Conservation (phyloP, 2,888 invertebrate species). For the Halictus quadricinctus region DNA sequence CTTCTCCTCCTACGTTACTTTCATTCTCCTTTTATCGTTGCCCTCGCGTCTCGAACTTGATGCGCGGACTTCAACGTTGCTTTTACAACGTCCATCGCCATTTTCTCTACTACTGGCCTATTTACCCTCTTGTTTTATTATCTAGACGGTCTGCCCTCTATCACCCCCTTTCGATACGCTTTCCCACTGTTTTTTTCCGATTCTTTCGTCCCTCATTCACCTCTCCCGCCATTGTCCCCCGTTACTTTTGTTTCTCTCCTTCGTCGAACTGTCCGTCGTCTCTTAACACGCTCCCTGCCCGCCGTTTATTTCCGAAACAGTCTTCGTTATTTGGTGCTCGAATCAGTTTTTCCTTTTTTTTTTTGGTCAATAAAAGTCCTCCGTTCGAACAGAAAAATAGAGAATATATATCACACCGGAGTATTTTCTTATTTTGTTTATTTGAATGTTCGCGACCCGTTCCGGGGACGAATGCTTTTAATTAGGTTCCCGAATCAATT, state of each 20-base stretch:
- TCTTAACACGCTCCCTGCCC: background rate
- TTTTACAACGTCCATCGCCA: background rate
- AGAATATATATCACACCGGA: too few species aligned
- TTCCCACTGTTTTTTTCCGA: background rate
- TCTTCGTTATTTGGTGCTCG: background rate
- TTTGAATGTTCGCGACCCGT: too few species aligned
- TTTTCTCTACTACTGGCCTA: background rate
- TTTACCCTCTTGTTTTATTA: background rate
- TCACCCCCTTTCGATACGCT: slow-evolving; percentile 1
- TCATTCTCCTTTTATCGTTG: slow-evolving; percentile 10
- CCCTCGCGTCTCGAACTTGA: slow-evolving; percentile 14
- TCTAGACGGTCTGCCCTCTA: background rate
- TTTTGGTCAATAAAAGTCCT: background rate
- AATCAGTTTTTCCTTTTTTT: background rate
- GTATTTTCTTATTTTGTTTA: too few species aligned
- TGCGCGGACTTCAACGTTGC: slow-evolving; percentile 1
- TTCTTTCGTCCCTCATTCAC: background rate
- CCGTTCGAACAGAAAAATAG: too few species aligned
- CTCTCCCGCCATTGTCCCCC: background rate
- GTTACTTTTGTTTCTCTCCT: background rate
- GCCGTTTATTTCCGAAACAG: background rate
- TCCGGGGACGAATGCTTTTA: too few species aligned
- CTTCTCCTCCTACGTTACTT: background rate
- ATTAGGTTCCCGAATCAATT: too few species aligned
- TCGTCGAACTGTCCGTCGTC: background rate